A percentile compares a stretch with the other conserved stretches of the same genome.
phyloP scores from a whole-genome alignment of 2,113 vertebrate species.

The Lethenteron reissneri region DNA sequence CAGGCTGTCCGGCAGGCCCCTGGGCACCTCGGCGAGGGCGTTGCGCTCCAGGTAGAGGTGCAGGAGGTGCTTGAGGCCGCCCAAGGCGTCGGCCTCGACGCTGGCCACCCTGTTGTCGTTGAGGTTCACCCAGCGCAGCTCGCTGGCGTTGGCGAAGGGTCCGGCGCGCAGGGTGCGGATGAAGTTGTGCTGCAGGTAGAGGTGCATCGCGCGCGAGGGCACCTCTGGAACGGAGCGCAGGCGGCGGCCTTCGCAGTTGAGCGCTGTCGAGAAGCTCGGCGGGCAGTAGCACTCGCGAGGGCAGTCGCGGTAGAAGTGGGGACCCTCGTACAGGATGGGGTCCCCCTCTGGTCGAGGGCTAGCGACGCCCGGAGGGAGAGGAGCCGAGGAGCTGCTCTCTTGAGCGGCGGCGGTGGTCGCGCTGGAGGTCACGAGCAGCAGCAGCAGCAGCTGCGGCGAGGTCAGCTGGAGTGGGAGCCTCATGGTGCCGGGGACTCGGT shows the following conservation, averaged over 20 bases:
- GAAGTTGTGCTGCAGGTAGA: slow-evolving; percentile 93
- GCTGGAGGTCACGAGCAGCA: too few relatives aligned
- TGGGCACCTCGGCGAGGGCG: slow-evolving; percentile 58
- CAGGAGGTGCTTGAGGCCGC: slow-evolving; percentile 48
- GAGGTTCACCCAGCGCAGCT: slow-evolving; percentile 64
- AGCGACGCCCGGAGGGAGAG: too few relatives aligned
- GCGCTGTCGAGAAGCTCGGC: slow-evolving; percentile 46
- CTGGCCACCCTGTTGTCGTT: slow-evolving; percentile 60
- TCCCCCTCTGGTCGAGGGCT: background rate
- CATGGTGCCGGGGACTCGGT: too few relatives aligned
- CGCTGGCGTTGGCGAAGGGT: slow-evolving; percentile 53
- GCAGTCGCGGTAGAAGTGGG: slow-evolving; percentile 31
- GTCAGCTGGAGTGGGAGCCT: too few relatives aligned
- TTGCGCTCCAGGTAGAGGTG: slow-evolving; percentile 69
- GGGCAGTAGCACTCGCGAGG: slow-evolving; percentile 66
- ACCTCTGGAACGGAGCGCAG: slow-evolving; percentile 55
- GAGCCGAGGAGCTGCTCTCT: too few relatives aligned
- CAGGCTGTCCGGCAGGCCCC: slow-evolving; percentile 44
- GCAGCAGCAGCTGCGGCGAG: too few relatives aligned
- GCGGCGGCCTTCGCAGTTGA: slow-evolving; percentile 91
- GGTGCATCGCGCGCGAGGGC: slow-evolving; percentile 52
- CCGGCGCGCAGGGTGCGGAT: slow-evolving; percentile 56
- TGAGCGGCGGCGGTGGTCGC: too few relatives aligned
- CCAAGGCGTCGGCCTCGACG: slow-evolving; percentile 50
- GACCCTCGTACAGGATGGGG: background rate